Conservation (phyloP, 2,113 vertebrate genomes). For the Macroglossus sobrinus region DNA sequence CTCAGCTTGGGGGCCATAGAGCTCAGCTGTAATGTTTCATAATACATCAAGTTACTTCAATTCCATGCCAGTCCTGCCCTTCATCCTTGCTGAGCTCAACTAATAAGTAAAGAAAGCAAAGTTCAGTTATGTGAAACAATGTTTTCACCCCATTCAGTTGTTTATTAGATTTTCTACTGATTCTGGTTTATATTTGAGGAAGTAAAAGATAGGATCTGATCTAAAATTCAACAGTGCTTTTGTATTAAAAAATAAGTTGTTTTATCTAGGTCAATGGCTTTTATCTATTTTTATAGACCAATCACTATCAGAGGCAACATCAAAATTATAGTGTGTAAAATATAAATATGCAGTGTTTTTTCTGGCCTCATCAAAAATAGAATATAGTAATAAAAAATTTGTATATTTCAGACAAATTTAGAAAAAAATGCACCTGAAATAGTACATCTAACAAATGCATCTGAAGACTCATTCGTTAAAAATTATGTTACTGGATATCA, state of each 20-base stretch:
- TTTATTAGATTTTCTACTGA: neutral
- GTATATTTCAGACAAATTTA: neutral
- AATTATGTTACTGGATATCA: neutral
- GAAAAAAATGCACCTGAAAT: neutral
- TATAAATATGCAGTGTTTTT: neutral
- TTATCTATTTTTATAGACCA: slow-evolving; percentile 3
- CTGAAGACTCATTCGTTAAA: neutral
- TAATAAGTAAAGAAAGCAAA: slow-evolving; percentile 1
- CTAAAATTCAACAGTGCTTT: neutral
- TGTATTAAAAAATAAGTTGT: neutral
- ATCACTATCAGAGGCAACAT: neutral
- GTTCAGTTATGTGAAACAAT: neutral
- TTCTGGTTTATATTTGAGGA: slow-evolving; percentile 32
- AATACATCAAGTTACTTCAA: neutral
- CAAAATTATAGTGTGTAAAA: slow-evolving; percentile 12
- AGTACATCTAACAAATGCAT: neutral
- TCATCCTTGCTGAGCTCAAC: neutral
- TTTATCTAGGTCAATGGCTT: slow-evolving; percentile 21
- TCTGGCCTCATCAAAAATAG: neutral
- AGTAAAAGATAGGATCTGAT: neutral
- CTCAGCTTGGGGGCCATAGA: neutral
- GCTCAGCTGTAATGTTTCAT: slow-evolving; percentile 32
- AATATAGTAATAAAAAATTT: neutral
- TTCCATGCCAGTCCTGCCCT: neutral
- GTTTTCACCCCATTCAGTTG: neutral